Evolutionary conservation across 2,888 invertebrate species (phyloP).

Genomic region (Plagiodera versicolora): DNA sequence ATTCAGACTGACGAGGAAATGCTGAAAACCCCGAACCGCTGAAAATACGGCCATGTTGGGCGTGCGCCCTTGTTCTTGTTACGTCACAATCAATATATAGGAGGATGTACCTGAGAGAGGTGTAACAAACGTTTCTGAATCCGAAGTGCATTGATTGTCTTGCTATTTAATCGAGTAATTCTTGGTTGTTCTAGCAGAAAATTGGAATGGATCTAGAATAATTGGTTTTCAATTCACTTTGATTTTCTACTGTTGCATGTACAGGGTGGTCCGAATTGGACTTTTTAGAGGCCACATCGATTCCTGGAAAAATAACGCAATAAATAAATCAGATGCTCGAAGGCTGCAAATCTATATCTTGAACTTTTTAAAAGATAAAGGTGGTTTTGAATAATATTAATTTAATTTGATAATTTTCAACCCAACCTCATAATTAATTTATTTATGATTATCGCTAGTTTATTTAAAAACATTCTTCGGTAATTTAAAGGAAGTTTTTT

Average conservation of each 20-base stretch:
- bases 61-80: constrained; percentile 48
- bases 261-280: no score
- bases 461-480: no score
- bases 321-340: no score
- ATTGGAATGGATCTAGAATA: background rate
- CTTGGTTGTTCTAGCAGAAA: background rate
- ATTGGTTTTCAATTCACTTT: background rate
- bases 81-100: constrained; percentile 52
- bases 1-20: constrained; percentile 39
- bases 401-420: no score
- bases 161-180: constrained; percentile 16
- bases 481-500: no score
- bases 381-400: no score
- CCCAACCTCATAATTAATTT: no score
- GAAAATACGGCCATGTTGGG: constrained; percentile 49
- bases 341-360: no score
- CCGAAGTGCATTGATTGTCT: constrained; percentile 34
- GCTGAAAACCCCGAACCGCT: constrained; percentile 39
- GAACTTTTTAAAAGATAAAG: no score
- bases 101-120: constrained; percentile 39
- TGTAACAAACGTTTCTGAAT: constrained; percentile 31
- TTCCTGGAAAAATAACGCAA: no score
- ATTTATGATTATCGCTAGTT: no score
- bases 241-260: background rate
- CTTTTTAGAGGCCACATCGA: no score